Base-by-base conservation (phyloP, 2,888 invertebrate species). In the Pseudoips prasinana region DNA sequence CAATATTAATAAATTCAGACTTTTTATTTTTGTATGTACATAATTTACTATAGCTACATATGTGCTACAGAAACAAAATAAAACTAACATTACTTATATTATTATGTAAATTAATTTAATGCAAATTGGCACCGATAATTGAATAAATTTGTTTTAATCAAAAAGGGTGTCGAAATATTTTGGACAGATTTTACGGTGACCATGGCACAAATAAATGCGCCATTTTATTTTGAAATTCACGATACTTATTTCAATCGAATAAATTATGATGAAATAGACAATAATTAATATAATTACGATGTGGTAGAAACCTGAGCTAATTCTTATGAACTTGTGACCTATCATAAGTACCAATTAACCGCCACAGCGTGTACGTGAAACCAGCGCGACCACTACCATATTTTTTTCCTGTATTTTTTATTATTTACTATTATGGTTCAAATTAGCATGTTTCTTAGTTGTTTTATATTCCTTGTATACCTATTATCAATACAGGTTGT, bases 241-340 rank as follows among this genome's bases (percentile, higher is more conserved):
- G 14, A 14, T 14, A 3, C 2, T 14, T 5, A 14, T 14, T 14
- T 14, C 14, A 14, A 14, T 14, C 5, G 2, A 14, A 14, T 5
- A 3, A 14, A 14, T n/a, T n/a, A 14, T 5, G 14, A 14, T 14
- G 14, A 3, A 2, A 1, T 22, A 19, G 10, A 11, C 7, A 10
- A 33, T 23, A n/a, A n/a, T 25, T 10, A 5, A 25, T 23, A 10
- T 8, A 23, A 26, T 17, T 24, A 36, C 25, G 8, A 28, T 34
- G 14, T 47, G 34, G 43, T 54, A 53, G 53, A 57, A 48, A 33
- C 33, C 46, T 35, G 34, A 23, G 28, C 46, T 64, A 63, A 72
- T 67, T 61, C 38, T 47, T 50, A 56, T 64, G 64, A 66, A 58
- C 68, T 60, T 52, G 36, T 66, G 68, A 75, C 64, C 58, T 44